phyloP scores from a whole-genome alignment of 37 sponge, comb jelly and placozoan genomes.

The Dysidea cf. avara region DNA sequence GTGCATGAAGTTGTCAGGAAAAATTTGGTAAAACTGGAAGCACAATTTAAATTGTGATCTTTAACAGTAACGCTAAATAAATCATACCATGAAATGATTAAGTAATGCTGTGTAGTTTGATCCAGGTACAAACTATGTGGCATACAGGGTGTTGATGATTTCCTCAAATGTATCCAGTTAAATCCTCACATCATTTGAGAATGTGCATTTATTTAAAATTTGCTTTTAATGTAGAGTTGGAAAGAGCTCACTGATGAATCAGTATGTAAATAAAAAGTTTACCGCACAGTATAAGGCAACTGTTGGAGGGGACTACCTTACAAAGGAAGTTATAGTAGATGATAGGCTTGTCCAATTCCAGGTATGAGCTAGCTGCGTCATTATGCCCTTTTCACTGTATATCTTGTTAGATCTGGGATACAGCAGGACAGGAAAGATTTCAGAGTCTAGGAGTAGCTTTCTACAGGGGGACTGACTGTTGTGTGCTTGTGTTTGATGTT shows the following conservation, averaged over 20 bases:
- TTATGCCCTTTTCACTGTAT: background rate
- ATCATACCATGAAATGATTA: too few species aligned
- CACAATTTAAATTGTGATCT: too few species aligned
- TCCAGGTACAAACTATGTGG: too few species aligned
- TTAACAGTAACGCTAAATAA: too few species aligned
- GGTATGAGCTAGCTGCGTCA: conserved; percentile 36
- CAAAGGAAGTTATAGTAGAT: conserved; percentile 98
- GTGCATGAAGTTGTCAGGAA: too few species aligned
- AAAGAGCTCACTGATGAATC: conserved; percentile 99
- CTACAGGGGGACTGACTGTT: conserved; percentile 98
- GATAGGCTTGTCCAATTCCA: conserved; percentile 98
- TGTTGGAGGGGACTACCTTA: conserved; percentile 99
- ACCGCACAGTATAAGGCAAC: conserved; percentile 99
- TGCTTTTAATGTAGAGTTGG: conserved; percentile 75
- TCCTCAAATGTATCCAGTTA: too few species aligned
- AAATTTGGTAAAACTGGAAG: too few species aligned
- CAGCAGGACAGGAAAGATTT: conserved; percentile 98
- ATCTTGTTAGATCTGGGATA: conserved; percentile 95
- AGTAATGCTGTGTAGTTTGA: too few species aligned
- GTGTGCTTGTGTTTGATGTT: conserved; percentile 96
- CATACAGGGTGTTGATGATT: too few species aligned
- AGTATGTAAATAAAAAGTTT: conserved; percentile 99
- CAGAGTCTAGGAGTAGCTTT: conserved; percentile 99
- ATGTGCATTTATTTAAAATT: too few species aligned
- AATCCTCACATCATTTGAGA: too few species aligned